Conservation (phyloP, 2,797 vertebrate species). For the Microhierax caerulescens region DNA sequence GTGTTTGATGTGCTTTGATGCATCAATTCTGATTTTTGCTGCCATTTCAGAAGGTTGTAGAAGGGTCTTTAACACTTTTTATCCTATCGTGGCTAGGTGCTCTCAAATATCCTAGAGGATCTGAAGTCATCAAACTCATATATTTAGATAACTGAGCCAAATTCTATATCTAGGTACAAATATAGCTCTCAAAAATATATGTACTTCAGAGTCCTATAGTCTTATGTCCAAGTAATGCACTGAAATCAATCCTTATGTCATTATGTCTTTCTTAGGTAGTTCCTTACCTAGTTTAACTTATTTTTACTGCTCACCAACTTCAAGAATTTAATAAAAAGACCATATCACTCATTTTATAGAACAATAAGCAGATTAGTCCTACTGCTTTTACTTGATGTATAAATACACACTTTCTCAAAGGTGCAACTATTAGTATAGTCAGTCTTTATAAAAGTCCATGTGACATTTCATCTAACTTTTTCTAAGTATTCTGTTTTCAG, state of each 20-base stretch:
- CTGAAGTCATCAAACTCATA: not conserved
- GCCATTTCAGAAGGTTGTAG: not conserved
- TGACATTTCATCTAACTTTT: not conserved
- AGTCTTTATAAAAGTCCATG: not conserved
- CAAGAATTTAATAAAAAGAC: not conserved
- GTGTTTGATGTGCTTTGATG: not conserved
- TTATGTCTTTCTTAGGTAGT: not conserved
- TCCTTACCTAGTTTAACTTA: not conserved
- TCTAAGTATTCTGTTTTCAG: not conserved
- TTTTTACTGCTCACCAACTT: accelerated
- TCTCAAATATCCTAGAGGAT: not conserved
- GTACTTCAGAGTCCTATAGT: not conserved
- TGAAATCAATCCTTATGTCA: not conserved
- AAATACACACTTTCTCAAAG: not conserved
- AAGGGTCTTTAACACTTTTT: not conserved
- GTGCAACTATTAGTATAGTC: not conserved
- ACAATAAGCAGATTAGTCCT: not conserved
- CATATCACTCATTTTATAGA: not conserved
- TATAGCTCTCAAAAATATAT: accelerated
- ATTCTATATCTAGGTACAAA: not conserved
- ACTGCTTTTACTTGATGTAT: not conserved
- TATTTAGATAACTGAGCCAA: not conserved
- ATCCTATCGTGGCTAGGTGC: not conserved
- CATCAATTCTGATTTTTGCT: not conserved
- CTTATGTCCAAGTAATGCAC: not conserved